Base-by-base conservation (phyloP, 1,140 invertebrate genomes). In the Panagrolaimus sp. region DNA sequence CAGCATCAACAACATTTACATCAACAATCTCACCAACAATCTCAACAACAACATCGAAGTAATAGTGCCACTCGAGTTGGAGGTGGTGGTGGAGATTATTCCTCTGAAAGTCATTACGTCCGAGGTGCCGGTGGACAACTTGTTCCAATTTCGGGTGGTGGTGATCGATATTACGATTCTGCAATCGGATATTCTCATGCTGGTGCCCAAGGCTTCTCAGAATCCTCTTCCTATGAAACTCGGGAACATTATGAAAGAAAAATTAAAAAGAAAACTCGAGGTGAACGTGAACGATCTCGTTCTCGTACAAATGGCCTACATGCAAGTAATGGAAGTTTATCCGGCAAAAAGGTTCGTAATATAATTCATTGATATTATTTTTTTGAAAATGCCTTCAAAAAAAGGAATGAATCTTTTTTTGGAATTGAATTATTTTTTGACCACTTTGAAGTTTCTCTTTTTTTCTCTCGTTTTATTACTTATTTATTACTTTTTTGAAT, bases 171-270 rank as follows among this genome's bases (percentile, higher is more conserved):
- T 28, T 58, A 58, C 8, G 52, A 58, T 58, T 58, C 52, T 21
- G 52, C 52, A 12, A 10, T 58, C 0, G 17, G 21, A 1, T 44
- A 71, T 55, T 24, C 32, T 15, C 21, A 24, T 58, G 47, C 14
- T n/a, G 68, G 66, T 28, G 58, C 68, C 6, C 72, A 73, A 24
- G 79, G 82, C 21, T 82, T 77, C 75, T 75, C 71, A 21, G 80
- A 82, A 67, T 73, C 65, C 67, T 80, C 76, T 43, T 71, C 72
- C 26, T 82, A 81, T 55, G 80, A 82, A 66, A 74, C 81, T 15
- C 65, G 75, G 1, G 80, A 82, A 66, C 80, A 82, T 65, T 82
- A 73, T 71, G 80, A 82, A 68, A 45, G 80, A 48, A 83, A 82
- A 67, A 75, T 79, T 7, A 77, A 80, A 52, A 65, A 73, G 24